Evolutionary conservation across 2,113 vertebrate genomes (phyloP).

Genomic region (Melanerpes formicivorus): DNA sequence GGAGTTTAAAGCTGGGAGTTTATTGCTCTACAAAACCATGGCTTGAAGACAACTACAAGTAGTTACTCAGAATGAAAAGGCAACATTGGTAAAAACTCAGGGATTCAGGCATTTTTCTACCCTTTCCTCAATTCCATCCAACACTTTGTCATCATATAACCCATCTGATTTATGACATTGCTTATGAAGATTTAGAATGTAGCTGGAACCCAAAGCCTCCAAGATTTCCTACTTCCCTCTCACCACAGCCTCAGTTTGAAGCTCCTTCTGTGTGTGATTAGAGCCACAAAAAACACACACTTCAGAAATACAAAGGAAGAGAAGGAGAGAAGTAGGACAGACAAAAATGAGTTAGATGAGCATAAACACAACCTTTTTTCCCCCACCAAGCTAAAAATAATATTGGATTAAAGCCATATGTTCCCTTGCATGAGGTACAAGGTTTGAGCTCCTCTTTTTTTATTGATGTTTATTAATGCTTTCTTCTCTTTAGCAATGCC

Average conservation of each 20-base stretch:
- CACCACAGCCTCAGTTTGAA: slow-evolving; percentile 49
- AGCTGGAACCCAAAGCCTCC: background rate
- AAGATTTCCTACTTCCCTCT: slow-evolving; percentile 32
- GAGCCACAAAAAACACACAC: background rate
- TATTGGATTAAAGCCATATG: background rate
- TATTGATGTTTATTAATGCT: background rate
- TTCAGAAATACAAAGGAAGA: background rate
- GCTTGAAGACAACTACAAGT: background rate
- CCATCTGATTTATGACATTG: slow-evolving; percentile 21
- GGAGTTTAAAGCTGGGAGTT: background rate
- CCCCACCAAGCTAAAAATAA: background rate
- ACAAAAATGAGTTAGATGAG: slow-evolving; percentile 19
- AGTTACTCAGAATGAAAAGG: background rate
- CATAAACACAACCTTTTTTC: background rate
- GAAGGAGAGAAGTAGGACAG: background rate
- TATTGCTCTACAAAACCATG: background rate
- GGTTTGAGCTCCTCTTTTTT: background rate
- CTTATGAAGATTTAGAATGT: slow-evolving; percentile 18
- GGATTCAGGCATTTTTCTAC: background rate
- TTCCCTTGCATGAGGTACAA: background rate
- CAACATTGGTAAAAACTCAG: background rate
- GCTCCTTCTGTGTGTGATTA: slow-evolving; percentile 32
- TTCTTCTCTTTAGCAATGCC: background rate
- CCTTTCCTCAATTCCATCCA: background rate
- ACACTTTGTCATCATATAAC: slow-evolving; percentile 7